Percentiles rank a stretch among this genome's conserved stretches.
These are phyloP conservation scores for Metellina segmentata DNA, from an alignment of 2,888 invertebrate species.

Conservation along the genomic window DNA sequence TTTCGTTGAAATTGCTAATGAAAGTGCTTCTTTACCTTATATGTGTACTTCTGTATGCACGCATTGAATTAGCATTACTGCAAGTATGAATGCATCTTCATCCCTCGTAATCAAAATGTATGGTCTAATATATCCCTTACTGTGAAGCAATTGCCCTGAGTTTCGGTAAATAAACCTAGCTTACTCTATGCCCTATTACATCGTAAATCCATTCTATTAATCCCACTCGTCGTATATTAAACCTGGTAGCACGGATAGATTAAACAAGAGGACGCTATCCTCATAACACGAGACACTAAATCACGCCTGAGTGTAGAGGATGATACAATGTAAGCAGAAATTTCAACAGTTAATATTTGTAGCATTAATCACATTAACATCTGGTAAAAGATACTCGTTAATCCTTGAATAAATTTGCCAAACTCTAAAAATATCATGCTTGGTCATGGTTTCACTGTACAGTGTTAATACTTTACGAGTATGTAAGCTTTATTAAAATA, in stretches of 20 bases:
- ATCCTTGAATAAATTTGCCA: not conserved
- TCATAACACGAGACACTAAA: not conserved
- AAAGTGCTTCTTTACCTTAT: too few species aligned
- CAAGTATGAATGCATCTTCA: too few species aligned
- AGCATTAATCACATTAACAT: not conserved
- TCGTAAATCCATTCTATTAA: constrained; percentile 1
- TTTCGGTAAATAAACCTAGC: not conserved
- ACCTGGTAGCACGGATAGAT: not conserved
- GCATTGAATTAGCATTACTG: too few species aligned
- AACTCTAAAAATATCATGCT: too few species aligned
- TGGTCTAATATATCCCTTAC: too few species aligned
- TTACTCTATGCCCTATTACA: constrained; percentile 2
- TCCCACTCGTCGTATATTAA: constrained; percentile 14
- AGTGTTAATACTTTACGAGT: not conserved
- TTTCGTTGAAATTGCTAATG: too few species aligned
- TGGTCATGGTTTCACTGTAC: not conserved
- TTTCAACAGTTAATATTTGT: not conserved
- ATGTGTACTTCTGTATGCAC: too few species aligned
- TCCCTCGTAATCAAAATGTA: too few species aligned
- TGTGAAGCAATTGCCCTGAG: not conserved
- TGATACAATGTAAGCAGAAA: not conserved
- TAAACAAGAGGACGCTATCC: not conserved
- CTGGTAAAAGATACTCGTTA: not conserved
- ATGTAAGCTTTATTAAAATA: not conserved
- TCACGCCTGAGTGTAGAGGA: not conserved